Evolutionary conservation across 1,140 invertebrate species (phyloP), one percentile per base, ranked within the genome.

Genomic region (Teleogryllus occipitalis): DNA sequence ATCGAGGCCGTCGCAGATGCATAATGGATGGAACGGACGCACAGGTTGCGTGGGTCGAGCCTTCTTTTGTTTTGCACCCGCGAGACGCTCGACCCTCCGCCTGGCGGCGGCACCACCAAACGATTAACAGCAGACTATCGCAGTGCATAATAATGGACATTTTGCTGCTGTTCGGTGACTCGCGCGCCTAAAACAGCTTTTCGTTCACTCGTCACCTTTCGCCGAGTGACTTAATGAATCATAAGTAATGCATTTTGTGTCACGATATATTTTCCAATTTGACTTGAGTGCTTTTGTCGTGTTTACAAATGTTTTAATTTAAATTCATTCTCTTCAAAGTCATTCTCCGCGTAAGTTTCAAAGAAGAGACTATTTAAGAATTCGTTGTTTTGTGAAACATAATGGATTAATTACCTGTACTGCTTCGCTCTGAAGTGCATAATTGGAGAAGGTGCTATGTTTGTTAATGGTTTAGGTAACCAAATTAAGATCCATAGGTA

Each of bases 221-320:
- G 7, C 5, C 54, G 18, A 65, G 54, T 65, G 54, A 65, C 54
- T 65, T 65, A 65, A 65, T 65, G 54, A 65, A 65, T 65, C 54
- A 65, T 65, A 65, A 65, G 54, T 65, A 65, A 65, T 65, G 54
- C 54, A 65, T 65, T 65, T 65, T 65, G 54, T 65, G 54, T 65
- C 54, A 65, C 54, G 10, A 65, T 65, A 65, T 65, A 65, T 65
- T 65, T 65, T 65, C 54, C 54, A 14, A 65, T 65, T 65, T 10
- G 54, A 65, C 54, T 65, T 65, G 54, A 65, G 54, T 65, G 54
- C 54, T 65, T 65, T 65, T 65, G 54, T 65, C 54, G 54, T 65
- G 54, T 65, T 65, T 65, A 65, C 54, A 65, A 65, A 65, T 65
- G 54, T 65, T 65, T 65, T 65, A 65, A 65, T 65, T 65, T 65